phyloP scores from a whole-genome alignment of 2,113 vertebrate genomes.

The Pelmatolapia mariae region DNA sequence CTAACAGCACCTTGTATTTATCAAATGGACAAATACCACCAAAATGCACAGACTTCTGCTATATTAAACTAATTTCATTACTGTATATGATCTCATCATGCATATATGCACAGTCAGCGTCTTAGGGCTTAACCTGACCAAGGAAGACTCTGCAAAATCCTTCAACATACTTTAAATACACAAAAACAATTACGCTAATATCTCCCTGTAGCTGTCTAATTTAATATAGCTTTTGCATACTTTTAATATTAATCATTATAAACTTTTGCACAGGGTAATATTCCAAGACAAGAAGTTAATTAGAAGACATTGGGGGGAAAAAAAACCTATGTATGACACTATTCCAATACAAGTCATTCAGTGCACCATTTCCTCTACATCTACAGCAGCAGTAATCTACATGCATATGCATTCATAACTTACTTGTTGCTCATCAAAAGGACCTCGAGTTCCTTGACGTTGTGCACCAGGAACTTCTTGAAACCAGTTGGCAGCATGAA shows the following conservation, averaged over 20 bases:
- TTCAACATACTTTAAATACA: neutral
- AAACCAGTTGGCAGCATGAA: conserved; percentile 95
- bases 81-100: neutral
- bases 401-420: conserved; percentile 29
- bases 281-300: neutral
- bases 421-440: conserved; percentile 99
- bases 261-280: neutral
- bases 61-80: neutral
- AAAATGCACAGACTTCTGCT: neutral
- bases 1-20: neutral
- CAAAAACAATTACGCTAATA: neutral
- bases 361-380: neutral
- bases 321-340: neutral
- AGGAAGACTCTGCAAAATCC: neutral
- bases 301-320: neutral
- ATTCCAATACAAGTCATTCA: neutral
- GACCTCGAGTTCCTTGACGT: conserved; percentile 93
- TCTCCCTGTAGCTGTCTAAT: neutral
- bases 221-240: neutral
- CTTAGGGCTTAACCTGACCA: neutral
- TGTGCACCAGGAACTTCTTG: conserved; percentile 95
- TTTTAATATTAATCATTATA: neutral
- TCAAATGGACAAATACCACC: too few species aligned
- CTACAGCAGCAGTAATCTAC: neutral
- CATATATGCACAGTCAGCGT: neutral